Conservation (phyloP, 1,140 invertebrate species). For the Listronotus oregonensis region DNA sequence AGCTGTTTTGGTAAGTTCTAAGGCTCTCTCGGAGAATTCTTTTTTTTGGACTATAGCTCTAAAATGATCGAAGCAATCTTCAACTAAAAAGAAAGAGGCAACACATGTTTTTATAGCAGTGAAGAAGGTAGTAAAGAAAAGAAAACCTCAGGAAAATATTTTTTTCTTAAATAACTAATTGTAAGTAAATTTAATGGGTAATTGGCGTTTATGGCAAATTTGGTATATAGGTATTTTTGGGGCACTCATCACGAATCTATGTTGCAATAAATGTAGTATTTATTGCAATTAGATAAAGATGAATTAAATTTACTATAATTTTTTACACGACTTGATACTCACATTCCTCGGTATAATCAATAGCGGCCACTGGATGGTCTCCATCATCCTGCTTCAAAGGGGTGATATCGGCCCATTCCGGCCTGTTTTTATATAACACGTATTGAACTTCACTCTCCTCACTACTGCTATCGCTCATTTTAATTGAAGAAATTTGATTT, state of each 20-base stretch:
- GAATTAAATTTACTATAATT: no score
- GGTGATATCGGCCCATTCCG: conserved; percentile 85
- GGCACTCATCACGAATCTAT: no score
- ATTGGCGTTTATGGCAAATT: no score
- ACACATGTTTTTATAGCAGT: not conserved
- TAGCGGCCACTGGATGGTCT: conserved; percentile 81
- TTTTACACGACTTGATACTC: conserved; percentile 48
- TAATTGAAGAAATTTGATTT: not conserved
- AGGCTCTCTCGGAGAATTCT: conserved; percentile 88
- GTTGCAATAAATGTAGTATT: no score
- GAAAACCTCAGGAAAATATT: not conserved
- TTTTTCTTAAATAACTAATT: not conserved
- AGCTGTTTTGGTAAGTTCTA: conserved; percentile 88
- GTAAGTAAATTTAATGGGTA: no score
- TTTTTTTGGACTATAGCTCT: conserved; percentile 82
- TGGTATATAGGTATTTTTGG: no score
- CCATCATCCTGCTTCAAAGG: conserved; percentile 88
- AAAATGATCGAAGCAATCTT: conserved; percentile 95
- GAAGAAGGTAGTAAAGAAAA: not conserved
- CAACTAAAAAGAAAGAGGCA: conserved; percentile 69
- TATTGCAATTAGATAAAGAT: no score
- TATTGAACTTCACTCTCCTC: conserved; percentile 63
- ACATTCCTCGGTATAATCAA: conserved; percentile 92
- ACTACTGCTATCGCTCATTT: conserved; percentile 51
- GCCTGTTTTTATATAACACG: conserved; percentile 79